These are phyloP conservation scores for Campaea margaritaria DNA, from an alignment of 2,888 invertebrate species.

Conservation along the genomic window DNA sequence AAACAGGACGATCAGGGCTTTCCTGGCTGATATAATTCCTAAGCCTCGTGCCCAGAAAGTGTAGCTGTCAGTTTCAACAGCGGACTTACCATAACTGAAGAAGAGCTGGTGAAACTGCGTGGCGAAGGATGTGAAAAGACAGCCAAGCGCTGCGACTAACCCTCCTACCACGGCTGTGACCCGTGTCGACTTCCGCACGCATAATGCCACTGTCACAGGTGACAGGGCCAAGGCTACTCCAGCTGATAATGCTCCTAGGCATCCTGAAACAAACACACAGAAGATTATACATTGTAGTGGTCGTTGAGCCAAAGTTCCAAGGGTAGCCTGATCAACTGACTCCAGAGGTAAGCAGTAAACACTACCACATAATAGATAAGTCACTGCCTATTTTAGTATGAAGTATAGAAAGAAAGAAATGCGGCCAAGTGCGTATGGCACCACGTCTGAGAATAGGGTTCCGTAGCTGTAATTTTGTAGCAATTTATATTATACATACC, in stretches of 20 bases:
- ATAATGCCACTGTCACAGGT: conserved; percentile 93
- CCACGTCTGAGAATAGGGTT: too few relatives aligned
- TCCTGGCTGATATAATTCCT: too few relatives aligned
- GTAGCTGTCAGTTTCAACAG: not conserved
- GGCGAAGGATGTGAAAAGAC: conserved; percentile 95
- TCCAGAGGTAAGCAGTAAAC: too few relatives aligned
- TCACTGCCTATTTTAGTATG: too few relatives aligned
- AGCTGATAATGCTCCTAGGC: conserved; percentile 92
- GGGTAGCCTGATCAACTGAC: too few relatives aligned
- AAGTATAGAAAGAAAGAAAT: too few relatives aligned
- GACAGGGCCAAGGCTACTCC: conserved; percentile 92
- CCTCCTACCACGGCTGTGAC: conserved; percentile 95
- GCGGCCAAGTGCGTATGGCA: too few relatives aligned
- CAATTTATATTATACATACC: too few relatives aligned
- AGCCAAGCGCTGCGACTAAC: conserved; percentile 93
- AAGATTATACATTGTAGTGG: not conserved
- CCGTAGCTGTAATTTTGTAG: too few relatives aligned
- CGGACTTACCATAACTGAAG: conserved; percentile 89
- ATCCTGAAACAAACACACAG: conserved; percentile 87
- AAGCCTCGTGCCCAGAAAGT: not conserved
- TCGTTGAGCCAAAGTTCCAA: too few relatives aligned
- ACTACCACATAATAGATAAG: too few relatives aligned
- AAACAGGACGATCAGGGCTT: too few relatives aligned
- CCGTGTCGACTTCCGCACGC: conserved; percentile 94
- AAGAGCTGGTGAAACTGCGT: conserved; percentile 95